A percentile compares a stretch with the other conserved stretches of the same genome.
Conservation (phyloP, 1,140 invertebrate genomes). For the Drosophila pruinosa region DNA sequence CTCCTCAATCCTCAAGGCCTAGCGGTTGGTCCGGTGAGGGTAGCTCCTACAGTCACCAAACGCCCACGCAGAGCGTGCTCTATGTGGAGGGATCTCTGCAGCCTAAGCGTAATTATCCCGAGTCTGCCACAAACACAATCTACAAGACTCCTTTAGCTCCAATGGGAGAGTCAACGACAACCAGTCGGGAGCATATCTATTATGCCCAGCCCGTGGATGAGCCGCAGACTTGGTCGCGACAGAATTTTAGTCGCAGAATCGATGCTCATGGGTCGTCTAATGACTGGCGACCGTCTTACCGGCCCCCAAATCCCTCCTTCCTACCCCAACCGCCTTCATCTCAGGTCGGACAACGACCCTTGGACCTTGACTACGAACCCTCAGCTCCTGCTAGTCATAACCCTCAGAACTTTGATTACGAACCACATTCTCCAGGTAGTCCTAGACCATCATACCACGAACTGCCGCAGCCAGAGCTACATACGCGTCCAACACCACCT, state of each 20-base stretch:
- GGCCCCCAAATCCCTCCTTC: not conserved
- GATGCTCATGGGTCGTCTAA: constrained; percentile 21
- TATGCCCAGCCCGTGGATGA: constrained; percentile 61
- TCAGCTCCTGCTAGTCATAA: not conserved
- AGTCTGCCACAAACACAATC: constrained; percentile 7
- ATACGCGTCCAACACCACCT: not conserved
- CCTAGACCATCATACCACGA: not conserved
- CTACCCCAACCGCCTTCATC: constrained; percentile 5
- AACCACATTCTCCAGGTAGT: not conserved
- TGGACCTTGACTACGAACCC: constrained; percentile 29
- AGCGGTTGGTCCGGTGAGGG: constrained; percentile 50
- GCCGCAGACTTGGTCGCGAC: constrained; percentile 27
- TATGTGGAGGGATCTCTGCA: constrained; percentile 69
- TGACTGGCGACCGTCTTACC: constrained; percentile 25
- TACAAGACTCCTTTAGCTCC: constrained; percentile 66
- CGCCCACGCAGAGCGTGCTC: constrained; percentile 56
- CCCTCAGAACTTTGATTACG: not conserved
- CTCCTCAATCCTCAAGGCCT: not conserved
- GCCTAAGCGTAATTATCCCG: constrained; percentile 78
- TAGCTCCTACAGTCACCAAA: constrained; percentile 30
- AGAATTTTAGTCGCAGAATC: constrained; percentile 50
- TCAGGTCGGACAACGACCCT: constrained; percentile 42
- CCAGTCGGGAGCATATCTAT: constrained; percentile 26
- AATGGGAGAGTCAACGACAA: constrained; percentile 17
- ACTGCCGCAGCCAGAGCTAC: not conserved